Percentiles rank a stretch among this genome's conserved stretches.
Conservation (phyloP, 2,888 invertebrate genomes). For the Ectemnius cavifrons region DNA sequence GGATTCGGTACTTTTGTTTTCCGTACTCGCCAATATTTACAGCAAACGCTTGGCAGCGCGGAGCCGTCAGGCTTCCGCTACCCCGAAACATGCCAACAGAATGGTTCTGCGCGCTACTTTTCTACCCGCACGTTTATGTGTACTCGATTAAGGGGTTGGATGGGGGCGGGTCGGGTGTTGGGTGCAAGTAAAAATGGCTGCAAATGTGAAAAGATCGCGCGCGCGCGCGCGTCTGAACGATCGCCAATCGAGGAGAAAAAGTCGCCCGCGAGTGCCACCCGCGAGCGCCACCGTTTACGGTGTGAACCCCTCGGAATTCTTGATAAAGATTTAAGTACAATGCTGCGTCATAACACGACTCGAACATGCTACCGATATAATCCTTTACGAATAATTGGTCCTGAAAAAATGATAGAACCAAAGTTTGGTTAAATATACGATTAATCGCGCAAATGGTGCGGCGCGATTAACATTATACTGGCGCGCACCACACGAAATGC, state of each 20-base stretch:
- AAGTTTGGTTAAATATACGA: slow-evolving; percentile 51
- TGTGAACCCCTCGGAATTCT: slow-evolving; percentile 32
- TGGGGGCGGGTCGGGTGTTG: too few species aligned
- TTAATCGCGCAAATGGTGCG: slow-evolving; percentile 6
- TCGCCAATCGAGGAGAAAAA: too few species aligned
- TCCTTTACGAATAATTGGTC: slow-evolving; percentile 70
- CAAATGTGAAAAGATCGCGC: too few species aligned
- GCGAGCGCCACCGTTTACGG: too few species aligned
- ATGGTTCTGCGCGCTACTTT: too few species aligned
- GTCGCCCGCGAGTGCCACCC: too few species aligned
- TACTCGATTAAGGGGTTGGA: too few species aligned
- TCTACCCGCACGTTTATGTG: too few species aligned
- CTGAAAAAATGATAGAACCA: slow-evolving; percentile 67
- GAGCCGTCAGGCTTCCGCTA: not conserved
- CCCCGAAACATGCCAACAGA: slow-evolving; percentile 7
- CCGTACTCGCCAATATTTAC: slow-evolving; percentile 21
- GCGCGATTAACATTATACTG: not conserved
- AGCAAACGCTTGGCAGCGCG: slow-evolving; percentile 14
- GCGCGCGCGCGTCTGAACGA: too few species aligned
- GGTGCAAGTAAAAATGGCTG: too few species aligned
- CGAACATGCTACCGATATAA: slow-evolving; percentile 62
- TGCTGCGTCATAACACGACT: slow-evolving; percentile 65
- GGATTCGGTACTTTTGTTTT: slow-evolving; percentile 27
- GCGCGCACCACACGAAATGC: slow-evolving; percentile 8
- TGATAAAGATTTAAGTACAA: slow-evolving; percentile 62